Evolutionary conservation across 1,140 invertebrate species (phyloP), one percentile per base, ranked within the genome.

Genomic region (Megalopta genalis): DNA sequence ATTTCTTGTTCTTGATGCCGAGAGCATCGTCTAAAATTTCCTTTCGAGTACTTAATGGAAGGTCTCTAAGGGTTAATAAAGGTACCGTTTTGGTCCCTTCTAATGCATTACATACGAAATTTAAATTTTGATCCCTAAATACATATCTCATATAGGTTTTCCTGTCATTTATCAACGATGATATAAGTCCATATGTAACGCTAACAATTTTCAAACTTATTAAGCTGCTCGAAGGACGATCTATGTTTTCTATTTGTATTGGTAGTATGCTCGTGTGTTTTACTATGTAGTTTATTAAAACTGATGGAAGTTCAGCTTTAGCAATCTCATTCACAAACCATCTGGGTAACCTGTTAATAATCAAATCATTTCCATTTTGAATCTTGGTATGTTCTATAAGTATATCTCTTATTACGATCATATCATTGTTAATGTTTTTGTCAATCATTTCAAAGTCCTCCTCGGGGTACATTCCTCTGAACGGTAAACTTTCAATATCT

Each of bases 241-340:
- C 87, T 83, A 94, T 94, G 86, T 97, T 94, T 91, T 98, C 97
- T 14, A 97, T 94, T 93, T 97, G 96, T 18, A 95, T 94, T 32
- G 93, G 95, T 0, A 52, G 95, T 79, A 97, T 94, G 85, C 96
- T 95, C 60, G 95, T 92, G 77, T 95, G 94, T 60, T 95, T 92
- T 27, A 94, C 93, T 62, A 95, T 86, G 1, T 96, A 93, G 89
- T 97, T 95, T 52, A 97, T 93, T 84, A 96, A 95, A 83, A 93
- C 94, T 4, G 93, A 86, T 1, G 96, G 94, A 78, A 96, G 93
- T 46, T 92, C 81, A 3, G 94, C 95, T 7, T 89, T 88, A 73
- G 94, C 93, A 74, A 95, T 94, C 75, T 94, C 93, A 16, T 95
- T 87, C 4, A 95, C 88, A 88, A 97, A 96, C 96, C 95, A 97